A percentile compares a stretch with the other conserved stretches of the same genome.
These are phyloP conservation scores for Eueremaeus valkanovi DNA, from an alignment of 2,888 invertebrate species.

Conservation along the genomic window DNA sequence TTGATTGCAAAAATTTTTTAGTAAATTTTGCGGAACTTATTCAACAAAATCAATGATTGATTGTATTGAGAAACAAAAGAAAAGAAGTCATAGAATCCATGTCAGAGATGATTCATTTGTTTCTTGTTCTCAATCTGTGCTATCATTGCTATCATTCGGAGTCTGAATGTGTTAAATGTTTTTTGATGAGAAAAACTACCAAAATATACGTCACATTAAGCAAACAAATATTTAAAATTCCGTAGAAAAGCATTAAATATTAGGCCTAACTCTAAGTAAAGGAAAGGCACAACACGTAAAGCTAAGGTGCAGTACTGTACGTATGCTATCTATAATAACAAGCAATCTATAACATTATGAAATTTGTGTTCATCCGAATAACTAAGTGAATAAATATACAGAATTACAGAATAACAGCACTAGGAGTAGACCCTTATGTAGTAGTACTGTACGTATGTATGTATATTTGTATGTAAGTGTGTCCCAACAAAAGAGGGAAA, in stretches of 20 bases:
- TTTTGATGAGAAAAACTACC: slow-evolving; percentile 15
- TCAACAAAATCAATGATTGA: slow-evolving; percentile 8
- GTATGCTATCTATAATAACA: slow-evolving; percentile 13
- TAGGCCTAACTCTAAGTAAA: not conserved
- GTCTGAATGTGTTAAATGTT: too few species aligned
- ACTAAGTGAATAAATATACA: slow-evolving; percentile 19
- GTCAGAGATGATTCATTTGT: not conserved
- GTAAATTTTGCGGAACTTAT: too few species aligned
- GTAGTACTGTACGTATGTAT: not conserved
- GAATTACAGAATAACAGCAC: too few species aligned
- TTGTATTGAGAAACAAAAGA: not conserved
- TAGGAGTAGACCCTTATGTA: too few species aligned
- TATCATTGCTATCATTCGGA: not conserved
- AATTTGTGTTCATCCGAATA: slow-evolving; percentile 27
- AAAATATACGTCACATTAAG: not conserved
- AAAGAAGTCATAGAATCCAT: too few species aligned
- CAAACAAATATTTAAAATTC: slow-evolving; percentile 35
- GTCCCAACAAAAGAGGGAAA: slow-evolving; percentile 7
- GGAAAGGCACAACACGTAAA: not conserved
- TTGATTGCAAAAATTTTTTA: too few species aligned
- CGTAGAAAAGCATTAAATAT: not conserved
- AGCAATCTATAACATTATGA: slow-evolving; percentile 18
- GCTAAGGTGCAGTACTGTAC: not conserved
- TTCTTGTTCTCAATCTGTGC: not conserved
- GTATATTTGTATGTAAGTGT: not conserved